Evolutionary conservation across 30 jellyfish, hydroid and myxozoan genomes (phyloP).

Genomic region (Hydra vulgaris): DNA sequence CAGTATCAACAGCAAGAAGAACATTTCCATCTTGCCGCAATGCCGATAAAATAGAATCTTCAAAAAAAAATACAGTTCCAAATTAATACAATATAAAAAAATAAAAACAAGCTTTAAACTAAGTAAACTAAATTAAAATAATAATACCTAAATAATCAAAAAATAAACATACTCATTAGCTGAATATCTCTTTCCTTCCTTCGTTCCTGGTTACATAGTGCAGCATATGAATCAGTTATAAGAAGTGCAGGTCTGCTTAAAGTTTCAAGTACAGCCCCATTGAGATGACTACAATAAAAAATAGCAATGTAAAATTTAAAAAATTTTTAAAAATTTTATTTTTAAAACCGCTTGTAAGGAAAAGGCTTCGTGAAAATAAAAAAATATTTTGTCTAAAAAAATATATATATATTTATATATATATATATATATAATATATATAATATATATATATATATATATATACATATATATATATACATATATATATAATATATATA

Average conservation of each 20-base stretch:
- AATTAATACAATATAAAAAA: no score
- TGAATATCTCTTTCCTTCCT: slow-evolving; percentile 86
- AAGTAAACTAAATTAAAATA: no score
- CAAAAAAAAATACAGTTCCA: background rate
- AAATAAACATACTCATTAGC: slow-evolving; percentile 47
- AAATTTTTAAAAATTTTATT: background rate
- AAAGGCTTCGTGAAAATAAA: background rate
- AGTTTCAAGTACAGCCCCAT: slow-evolving; percentile 97
- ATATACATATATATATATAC: no score
- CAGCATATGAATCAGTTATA: slow-evolving; percentile 83
- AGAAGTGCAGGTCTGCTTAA: slow-evolving; percentile 84
- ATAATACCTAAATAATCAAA: background rate
- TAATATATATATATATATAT: no score
- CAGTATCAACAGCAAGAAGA: slow-evolving; percentile 90
- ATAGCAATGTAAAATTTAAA: background rate
- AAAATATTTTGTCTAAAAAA: no score
- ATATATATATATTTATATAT: background rate
- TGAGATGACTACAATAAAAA: slow-evolving; percentile 50
- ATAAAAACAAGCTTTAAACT: background rate
- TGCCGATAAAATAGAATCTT: slow-evolving; percentile 64
- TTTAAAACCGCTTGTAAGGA: background rate
- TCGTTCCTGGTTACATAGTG: slow-evolving; percentile 70
- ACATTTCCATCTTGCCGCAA: slow-evolving; percentile 92
- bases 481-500: no score
- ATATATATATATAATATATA: no score